phyloP scores from a whole-genome alignment of 2,888 invertebrate genomes.

The Lucinisca nassula region DNA sequence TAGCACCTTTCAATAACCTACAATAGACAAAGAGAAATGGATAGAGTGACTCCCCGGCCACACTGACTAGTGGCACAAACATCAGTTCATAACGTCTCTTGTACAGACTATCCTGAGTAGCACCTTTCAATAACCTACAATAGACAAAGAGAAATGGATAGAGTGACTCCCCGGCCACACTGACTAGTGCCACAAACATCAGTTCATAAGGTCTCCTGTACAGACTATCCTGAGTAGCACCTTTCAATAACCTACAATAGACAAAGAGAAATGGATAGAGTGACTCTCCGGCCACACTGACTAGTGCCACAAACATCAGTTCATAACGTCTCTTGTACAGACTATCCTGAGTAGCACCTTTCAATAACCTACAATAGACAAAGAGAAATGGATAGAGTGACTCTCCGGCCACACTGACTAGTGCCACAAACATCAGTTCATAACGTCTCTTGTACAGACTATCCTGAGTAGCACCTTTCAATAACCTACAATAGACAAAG shows the following conservation, averaged over 20 bases:
- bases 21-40: no score
- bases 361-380: conserved; percentile 88
- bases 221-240: conserved; percentile 90
- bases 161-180: conserved; percentile 94
- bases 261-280: no score
- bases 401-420: conserved; percentile 95
- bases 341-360: conserved; percentile 88
- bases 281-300: conserved; percentile 95
- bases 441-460: conserved; percentile 90
- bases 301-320: conserved; percentile 95
- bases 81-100: conserved; percentile 93
- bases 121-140: conserved; percentile 89
- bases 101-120: conserved; percentile 87
- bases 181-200: conserved; percentile 95
- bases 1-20: conserved; percentile 89
- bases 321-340: conserved; percentile 91
- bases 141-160: no score
- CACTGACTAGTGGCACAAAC: conserved; percentile 95
- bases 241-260: no score
- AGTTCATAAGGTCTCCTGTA: no score
- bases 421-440: conserved; percentile 95
- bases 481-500: conserved; percentile 88
- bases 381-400: conserved; percentile 93
- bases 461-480: conserved; percentile 89
- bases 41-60: conserved; percentile 94